Conservation (phyloP, 2,113 vertebrate species). For the Sarotherodon lohbergeri region DNA sequence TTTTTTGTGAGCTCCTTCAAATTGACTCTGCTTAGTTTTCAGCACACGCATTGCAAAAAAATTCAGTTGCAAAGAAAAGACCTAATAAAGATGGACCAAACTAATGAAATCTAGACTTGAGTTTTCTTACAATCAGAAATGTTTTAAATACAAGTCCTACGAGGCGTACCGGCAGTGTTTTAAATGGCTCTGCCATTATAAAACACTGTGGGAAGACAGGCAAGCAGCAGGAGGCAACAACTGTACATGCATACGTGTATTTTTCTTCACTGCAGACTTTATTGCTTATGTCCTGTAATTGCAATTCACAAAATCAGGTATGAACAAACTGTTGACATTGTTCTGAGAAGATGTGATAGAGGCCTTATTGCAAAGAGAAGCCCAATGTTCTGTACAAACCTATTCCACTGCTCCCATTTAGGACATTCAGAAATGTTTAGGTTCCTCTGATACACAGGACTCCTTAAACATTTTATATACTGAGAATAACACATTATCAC, state of each 20-base stretch:
- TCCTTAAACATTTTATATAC: neutral
- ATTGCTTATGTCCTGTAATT: conserved; percentile 45
- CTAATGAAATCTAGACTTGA: conserved; percentile 5
- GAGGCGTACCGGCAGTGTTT: neutral
- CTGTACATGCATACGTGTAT: neutral
- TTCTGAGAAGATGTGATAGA: neutral
- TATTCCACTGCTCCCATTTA: neutral
- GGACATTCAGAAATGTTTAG: conserved; percentile 9
- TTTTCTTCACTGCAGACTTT: conserved; percentile 58
- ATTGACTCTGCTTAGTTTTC: neutral
- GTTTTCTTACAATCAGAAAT: neutral
- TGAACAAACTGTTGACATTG: conserved; percentile 19
- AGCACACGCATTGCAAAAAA: neutral
- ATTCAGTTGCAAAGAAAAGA: conserved; percentile 10
- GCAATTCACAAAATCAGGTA: conserved; percentile 32
- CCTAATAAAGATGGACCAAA: conserved; percentile 63
- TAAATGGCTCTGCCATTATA: neutral
- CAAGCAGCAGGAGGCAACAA: neutral
- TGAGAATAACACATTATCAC: neutral
- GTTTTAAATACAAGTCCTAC: neutral
- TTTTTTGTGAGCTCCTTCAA: neutral
- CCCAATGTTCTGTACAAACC: neutral
- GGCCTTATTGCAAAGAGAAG: conserved; percentile 2
- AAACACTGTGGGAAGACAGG: neutral
- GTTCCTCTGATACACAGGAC: neutral